phyloP scores from a whole-genome alignment of 2,113 vertebrate genomes.

The Melanerpes formicivorus region DNA sequence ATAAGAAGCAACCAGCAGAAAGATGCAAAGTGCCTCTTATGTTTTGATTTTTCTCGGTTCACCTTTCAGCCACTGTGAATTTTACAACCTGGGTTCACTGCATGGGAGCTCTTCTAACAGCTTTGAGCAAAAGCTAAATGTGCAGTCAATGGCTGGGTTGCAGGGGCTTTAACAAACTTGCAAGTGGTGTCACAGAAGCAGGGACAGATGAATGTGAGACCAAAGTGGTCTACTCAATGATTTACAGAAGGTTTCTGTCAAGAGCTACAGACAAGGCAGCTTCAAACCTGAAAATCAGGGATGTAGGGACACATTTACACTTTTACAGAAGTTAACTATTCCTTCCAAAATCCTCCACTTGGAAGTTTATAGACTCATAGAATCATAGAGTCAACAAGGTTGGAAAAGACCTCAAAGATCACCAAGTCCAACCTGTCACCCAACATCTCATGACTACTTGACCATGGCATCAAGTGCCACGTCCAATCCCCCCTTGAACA shows the following conservation, averaged over 20 bases:
- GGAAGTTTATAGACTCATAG: background rate
- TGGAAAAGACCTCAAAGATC: no score
- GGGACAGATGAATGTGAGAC: background rate
- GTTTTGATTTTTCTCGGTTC: background rate
- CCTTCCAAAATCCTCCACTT: background rate
- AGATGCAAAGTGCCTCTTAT: background rate
- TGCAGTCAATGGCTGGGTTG: rapidly evolving
- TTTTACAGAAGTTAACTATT: background rate
- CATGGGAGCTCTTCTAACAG: background rate
- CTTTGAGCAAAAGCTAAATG: background rate
- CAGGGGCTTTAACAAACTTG: background rate
- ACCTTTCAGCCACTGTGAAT: background rate
- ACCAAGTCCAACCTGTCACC: no score
- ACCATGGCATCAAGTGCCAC: no score
- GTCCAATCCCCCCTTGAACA: no score
- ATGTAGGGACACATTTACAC: background rate
- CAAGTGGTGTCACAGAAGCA: background rate
- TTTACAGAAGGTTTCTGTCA: background rate
- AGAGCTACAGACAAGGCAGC: background rate
- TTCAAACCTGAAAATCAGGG: background rate
- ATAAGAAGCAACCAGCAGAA: background rate
- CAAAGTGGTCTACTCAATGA: background rate
- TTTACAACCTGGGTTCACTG: background rate
- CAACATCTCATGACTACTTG: no score
- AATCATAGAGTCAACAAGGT: no score